Evolutionary conservation across 2,888 invertebrate species (phyloP), one percentile per base, ranked within the genome.

Genomic region (Pelosia muscerda): DNA sequence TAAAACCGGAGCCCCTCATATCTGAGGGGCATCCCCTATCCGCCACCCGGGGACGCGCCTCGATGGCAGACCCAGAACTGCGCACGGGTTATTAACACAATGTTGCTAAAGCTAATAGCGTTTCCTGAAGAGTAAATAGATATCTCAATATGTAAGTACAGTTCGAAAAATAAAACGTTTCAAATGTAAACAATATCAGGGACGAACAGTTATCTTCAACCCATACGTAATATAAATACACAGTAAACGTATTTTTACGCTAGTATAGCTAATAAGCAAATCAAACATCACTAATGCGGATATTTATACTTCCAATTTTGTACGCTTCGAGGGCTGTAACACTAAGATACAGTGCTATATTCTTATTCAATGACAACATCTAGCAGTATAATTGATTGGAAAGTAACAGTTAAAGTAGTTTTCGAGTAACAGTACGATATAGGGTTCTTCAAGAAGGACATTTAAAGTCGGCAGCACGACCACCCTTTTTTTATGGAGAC

Each of bases 261-360:
- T 70, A 62, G 60, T 55, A 62, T 28, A 64, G 69, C 34, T 69
- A 77, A 79, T 65, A 25, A 42, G 15, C 26, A 59, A 38, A 26
- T 54, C 64, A 76, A 73, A 79, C 71, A 75, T 66, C 31, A 56
- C 69, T 71, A 69, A 76, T 66, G 57, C 76, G 71, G 79, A 76
- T 78, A 73, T 78, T 62, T 65, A 63, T 69, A 73, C 53, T 71
- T 53, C 63, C 59, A 68, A 76, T 70, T 62, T 25, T 63, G 25
- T n/a, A 59, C 38, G 26, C 11, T 61, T 28, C 11, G 25, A 19
- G 22, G 49, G 56, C 31, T 23, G 28, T 42, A 38, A 15, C 38
- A 38, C 38, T 34, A 2, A 3, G 1, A 10, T 11, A 34, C 1
- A 11, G 1, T 13, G 11, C 11, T 1, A 2, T 34, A 11, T 34